Conservation (phyloP, 1,140 invertebrate genomes). For the Megathymus violae region DNA sequence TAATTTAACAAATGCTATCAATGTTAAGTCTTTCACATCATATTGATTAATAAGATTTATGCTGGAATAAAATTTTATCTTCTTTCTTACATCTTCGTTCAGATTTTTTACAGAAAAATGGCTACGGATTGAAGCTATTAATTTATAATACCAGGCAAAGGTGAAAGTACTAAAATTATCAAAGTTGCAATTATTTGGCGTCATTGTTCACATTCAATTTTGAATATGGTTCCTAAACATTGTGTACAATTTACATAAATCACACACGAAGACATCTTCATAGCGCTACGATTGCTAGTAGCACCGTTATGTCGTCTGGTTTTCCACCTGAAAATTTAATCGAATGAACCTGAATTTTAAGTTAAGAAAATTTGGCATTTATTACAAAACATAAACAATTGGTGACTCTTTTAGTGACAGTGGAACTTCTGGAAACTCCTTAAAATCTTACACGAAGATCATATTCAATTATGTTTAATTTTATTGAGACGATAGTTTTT, state of each 20-base stretch:
- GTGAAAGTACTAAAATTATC: conserved; percentile 29
- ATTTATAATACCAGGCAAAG: conserved; percentile 4
- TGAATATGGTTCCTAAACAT: conserved; percentile 53
- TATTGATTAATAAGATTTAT: neutral
- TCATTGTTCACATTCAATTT: conserved; percentile 66
- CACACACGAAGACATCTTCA: conserved; percentile 82
- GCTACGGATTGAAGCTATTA: conserved; percentile 4
- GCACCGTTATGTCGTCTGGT: conserved; percentile 98
- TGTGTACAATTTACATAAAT: conserved; percentile 59
- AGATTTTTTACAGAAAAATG: neutral
- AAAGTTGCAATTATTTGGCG: conserved; percentile 65
- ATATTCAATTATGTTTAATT: too few relatives aligned
- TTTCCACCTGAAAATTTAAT: conserved; percentile 95
- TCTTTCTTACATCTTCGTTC: neutral
- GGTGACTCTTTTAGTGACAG: too few relatives aligned
- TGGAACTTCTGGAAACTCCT: too few relatives aligned
- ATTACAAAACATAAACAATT: too few relatives aligned
- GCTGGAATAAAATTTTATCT: neutral
- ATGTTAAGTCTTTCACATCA: neutral
- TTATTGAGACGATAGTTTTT: too few relatives aligned
- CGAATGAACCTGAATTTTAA: too few relatives aligned
- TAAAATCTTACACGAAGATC: too few relatives aligned
- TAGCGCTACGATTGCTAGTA: conserved; percentile 94
- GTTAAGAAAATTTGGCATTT: too few relatives aligned
- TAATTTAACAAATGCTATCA: neutral